Base-by-base conservation (phyloP, 2,888 invertebrate genomes). In the Oscheius sp. region DNA sequence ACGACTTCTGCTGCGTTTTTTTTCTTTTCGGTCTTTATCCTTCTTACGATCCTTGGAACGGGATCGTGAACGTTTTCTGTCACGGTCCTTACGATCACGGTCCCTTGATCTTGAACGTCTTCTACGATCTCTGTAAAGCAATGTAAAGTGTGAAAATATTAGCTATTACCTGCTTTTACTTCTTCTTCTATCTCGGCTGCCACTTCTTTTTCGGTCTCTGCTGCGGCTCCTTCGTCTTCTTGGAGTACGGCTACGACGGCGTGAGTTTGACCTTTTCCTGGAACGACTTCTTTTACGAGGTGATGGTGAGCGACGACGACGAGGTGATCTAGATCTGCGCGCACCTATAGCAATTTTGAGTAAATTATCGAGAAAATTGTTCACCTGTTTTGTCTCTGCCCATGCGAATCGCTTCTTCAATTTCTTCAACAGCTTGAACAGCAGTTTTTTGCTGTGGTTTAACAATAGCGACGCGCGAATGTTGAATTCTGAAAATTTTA, bases 331-430 rank as follows among this genome's bases (percentile, higher is more conserved):
- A 48, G 75, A 73, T 31, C 77, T 72, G 37, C 45, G 61, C 15
- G n/a, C n/a, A n/a, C 45, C 61, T 61, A 20, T n/a, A 61, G 17
- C 4, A 20, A n/a, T 34, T 23, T 25, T 34, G 34, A 34, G 34
- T 55, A 55, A 52, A n/a, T 25, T 52, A 29, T 29, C 29, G 52
- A 27, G 34, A 34, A 34, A 34, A n/a, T 33, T 17, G 55, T 34
- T 17, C n/a, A 55, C 55, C 55, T 55, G 55, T 33, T 20, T 20
- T 33, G 25, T 34, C 71, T 53, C 72, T 70, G 29, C 74, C 74
- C 27, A 95, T 90, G 52, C 94, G 93, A 95, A 98, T 95, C 0
- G 95, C 96, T 87, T 95, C 95, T 87, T 96, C 95, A 67, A 96
- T 95, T 89, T 96, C 96, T 50, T 93, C 91, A 85, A 95, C 93